These are phyloP conservation scores for Caenorhabditis sp. DNA, from an alignment of 2,888 invertebrate species.

Conservation along the genomic window DNA sequence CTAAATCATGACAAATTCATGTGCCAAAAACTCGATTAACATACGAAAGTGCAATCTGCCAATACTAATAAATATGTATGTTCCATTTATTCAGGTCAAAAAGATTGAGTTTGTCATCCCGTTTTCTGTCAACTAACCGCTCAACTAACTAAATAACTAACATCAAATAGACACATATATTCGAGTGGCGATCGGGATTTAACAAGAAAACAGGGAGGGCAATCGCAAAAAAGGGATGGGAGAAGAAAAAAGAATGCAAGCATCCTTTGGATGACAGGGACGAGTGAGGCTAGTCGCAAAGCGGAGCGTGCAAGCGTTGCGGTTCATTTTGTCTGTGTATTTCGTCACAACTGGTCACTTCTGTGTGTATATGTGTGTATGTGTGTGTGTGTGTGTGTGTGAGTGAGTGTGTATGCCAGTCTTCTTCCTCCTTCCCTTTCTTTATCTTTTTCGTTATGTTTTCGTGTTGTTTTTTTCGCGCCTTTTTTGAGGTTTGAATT, in stretches of 20 bases:
- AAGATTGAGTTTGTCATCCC: too few relatives aligned
- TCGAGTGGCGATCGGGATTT: neutral
- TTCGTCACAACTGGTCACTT: constrained; percentile 8
- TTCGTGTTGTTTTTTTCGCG: constrained; percentile 4
- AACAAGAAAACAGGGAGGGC: neutral
- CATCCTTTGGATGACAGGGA: neutral
- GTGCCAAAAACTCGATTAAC: too few relatives aligned
- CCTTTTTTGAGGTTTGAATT: neutral
- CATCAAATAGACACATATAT: neutral
- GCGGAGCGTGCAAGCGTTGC: constrained; percentile 2
- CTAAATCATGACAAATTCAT: too few relatives aligned
- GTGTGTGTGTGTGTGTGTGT: neutral
- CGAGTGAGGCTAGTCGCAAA: neutral
- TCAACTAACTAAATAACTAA: neutral
- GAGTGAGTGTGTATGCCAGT: neutral
- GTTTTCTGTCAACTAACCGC: too few relatives aligned
- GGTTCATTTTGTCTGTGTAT: neutral
- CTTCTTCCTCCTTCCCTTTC: neutral
- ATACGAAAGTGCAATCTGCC: too few relatives aligned
- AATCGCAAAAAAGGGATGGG: neutral
- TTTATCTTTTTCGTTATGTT: neutral
- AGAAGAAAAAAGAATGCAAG: constrained; percentile 4
- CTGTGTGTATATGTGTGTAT: neutral
- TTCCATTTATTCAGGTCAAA: too few relatives aligned
- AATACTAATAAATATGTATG: too few relatives aligned